Conservation (phyloP, 2,113 vertebrate species). For the Nothobranchius kuhntae region DNA sequence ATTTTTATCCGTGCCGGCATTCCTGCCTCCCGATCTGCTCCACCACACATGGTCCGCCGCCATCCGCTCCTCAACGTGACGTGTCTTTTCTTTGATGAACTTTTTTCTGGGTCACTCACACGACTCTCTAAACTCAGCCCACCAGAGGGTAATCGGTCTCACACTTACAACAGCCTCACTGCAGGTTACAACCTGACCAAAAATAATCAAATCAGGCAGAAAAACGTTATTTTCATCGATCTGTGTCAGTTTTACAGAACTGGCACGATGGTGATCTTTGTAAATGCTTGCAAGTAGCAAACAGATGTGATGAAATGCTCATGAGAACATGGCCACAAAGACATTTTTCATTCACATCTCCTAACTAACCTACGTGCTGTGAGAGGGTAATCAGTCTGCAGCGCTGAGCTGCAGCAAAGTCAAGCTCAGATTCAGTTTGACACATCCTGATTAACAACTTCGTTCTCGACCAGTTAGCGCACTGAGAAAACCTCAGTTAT, state of each 20-base stretch:
- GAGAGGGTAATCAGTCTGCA: conserved; percentile 28
- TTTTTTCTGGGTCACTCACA: too few relatives aligned
- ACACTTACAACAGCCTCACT: too few relatives aligned
- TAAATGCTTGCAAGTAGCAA: conserved; percentile 11
- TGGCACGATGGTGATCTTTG: conserved; percentile 1
- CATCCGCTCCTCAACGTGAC: too few relatives aligned
- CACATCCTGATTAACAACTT: conserved; percentile 16
- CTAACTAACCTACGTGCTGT: conserved; percentile 22
- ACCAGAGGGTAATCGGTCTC: too few relatives aligned
- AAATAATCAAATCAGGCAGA: too few relatives aligned
- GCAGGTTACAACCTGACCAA: too few relatives aligned
- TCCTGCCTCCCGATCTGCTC: too few relatives aligned
- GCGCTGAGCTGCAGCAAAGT: conserved; percentile 7
- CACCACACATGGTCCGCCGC: too few relatives aligned
- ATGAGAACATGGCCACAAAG: conserved; percentile 16
- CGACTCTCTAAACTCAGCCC: too few relatives aligned
- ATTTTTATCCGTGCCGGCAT: too few relatives aligned
- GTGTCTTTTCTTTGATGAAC: neutral
- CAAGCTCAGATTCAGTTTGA: conserved; percentile 15
- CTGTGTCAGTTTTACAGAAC: neutral
- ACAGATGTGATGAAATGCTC: conserved; percentile 11
- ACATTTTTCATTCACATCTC: conserved; percentile 26
- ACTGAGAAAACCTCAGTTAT: conserved; percentile 25
- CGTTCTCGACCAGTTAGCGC: conserved; percentile 13
- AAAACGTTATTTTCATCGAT: neutral